Evolutionary conservation across 1,140 invertebrate genomes (phyloP).

Genomic region (Temnothorax curvispinosus): DNA sequence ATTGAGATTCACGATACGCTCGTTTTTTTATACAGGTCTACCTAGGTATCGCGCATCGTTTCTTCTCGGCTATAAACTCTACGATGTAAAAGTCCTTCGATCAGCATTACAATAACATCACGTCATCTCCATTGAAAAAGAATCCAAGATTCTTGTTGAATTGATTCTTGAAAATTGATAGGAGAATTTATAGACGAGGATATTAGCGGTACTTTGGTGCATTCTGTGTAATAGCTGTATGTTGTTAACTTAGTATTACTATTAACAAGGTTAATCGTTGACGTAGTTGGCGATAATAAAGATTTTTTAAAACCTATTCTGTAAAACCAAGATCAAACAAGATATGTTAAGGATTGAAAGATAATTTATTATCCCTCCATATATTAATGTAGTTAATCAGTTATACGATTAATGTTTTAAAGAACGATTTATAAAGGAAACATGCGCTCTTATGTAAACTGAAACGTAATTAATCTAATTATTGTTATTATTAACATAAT

Average conservation of each 20-base stretch:
- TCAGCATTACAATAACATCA: not conserved
- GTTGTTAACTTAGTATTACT: conserved; percentile 48
- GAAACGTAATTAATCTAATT: conserved; percentile 19
- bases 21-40: conserved; percentile 22
- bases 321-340: conserved; percentile 8
- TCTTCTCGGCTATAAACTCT: conserved; percentile 16
- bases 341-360: not conserved
- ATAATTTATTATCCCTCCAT: conserved; percentile 27
- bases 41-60: not conserved
- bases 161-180: not conserved
- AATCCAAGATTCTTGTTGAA: not conserved
- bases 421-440: conserved; percentile 4
- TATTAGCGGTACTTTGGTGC: conserved; percentile 14
- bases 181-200: conserved; percentile 16
- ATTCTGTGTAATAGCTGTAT: conserved; percentile 40
- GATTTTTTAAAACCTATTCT: conserved; percentile 47
- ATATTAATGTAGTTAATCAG: not conserved
- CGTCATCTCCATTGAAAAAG: not conserved
- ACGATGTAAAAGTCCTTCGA: not conserved
- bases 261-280: conserved; percentile 52
- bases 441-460: not conserved
- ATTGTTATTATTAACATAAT: conserved; percentile 27
- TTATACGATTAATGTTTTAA: not conserved
- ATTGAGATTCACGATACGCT: conserved; percentile 39
- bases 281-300: conserved; percentile 42